Base-by-base conservation (phyloP, 2,113 vertebrate genomes). In the Heloderma charlesbogerti region DNA sequence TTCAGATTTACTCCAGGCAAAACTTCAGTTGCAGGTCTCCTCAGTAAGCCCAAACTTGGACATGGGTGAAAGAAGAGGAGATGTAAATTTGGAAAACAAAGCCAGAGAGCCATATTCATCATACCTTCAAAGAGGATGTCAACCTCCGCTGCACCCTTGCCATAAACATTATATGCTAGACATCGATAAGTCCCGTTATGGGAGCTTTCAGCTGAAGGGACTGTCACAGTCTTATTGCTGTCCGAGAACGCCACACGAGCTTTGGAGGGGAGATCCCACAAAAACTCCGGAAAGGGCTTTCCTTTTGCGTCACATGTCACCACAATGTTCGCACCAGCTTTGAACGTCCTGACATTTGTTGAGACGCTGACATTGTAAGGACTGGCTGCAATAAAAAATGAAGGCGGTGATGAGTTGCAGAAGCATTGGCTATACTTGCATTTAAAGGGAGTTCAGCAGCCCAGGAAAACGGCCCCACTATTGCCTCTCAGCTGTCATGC, bases 181-280 rank as follows among this genome's bases (percentile, higher is more conserved):
- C 96, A 96, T 7, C 6, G 84, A 72, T 96, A 96, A 9, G 57
- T 87, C 45, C 95, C 96, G 0, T 10, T 77, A 34, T 96, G 93
- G 0, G 0, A 40, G 2, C 2, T 40, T 18, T 10, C 48, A 34
- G 94, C 92, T 13, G 15, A 20, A 0, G 0, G 10, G 13, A 96
- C 40, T 22, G 37, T 27, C 15, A 96, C 37, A 1, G 63, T 78
- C 43, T 82, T 31, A 31, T 87, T 82, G 6, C 1, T 13, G 0
- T 54, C 63, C 5, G 2, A 0, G n/a, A 48, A 63, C 31, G 15
- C 34, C 67, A 91, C 29, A 72, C 93, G 92, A 31, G 29, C 3
- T 1, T 34, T 34, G 31, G n/a, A 22, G 51, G 80, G 84, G 27
- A 93, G 90, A 12, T 60, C 67, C 96, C 96, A 96, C 18, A 0